phyloP scores from a whole-genome alignment of 2,888 invertebrate species.

The Macrosiphum euphorbiae region DNA sequence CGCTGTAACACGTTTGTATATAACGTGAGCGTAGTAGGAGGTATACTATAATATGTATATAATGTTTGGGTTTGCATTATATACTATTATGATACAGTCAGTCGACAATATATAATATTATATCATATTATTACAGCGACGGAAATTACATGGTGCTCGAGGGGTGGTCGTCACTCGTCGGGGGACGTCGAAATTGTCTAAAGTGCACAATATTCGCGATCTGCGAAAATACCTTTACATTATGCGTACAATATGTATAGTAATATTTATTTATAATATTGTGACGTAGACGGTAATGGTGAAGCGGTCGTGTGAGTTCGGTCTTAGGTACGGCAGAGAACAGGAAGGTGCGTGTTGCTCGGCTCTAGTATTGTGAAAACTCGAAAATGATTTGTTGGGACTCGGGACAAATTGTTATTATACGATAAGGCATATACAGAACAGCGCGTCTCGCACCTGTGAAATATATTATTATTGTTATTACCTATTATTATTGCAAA shows the following conservation, averaged over 20 bases:
- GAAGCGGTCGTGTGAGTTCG: neutral
- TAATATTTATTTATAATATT: neutral
- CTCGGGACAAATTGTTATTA: constrained; percentile 41
- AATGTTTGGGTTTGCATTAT: too few species aligned
- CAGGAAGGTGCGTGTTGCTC: neutral
- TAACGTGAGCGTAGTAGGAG: neutral
- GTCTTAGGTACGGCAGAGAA: neutral
- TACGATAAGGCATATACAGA: neutral
- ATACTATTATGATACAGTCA: neutral
- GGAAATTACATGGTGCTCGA: neutral
- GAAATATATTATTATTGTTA: neutral
- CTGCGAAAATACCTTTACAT: neutral
- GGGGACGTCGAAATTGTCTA: neutral
- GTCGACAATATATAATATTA: neutral
- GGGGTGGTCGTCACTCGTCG: neutral
- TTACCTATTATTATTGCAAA: neutral
- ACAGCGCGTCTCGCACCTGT: constrained; percentile 33
- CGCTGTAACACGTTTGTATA: neutral
- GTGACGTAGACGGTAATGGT: neutral
- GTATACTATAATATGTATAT: neutral
- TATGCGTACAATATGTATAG: neutral
- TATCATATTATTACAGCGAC: neutral
- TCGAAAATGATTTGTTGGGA: constrained; percentile 53
- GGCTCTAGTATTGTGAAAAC: constrained; percentile 14
- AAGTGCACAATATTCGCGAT: neutral